Evolutionary conservation across 2,113 vertebrate species (phyloP).

Genomic region (Barbus barbus): DNA sequence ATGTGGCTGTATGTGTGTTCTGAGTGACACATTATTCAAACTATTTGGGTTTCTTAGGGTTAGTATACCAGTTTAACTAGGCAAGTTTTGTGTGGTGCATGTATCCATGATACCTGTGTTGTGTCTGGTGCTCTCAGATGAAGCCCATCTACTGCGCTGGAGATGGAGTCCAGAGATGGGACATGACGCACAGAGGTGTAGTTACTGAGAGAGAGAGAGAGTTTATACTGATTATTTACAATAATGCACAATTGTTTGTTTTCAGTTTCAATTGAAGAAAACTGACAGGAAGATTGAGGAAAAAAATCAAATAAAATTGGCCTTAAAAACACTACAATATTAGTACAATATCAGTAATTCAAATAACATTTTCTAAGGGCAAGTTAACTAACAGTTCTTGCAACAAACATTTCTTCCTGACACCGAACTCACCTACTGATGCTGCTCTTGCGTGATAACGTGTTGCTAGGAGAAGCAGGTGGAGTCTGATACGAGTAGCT

Average conservation of each 20-base stretch:
- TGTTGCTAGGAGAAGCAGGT: constrained; percentile 79
- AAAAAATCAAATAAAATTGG: too few relatives aligned
- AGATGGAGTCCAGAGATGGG: constrained; percentile 81
- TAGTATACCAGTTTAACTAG: background rate
- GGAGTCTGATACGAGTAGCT: constrained; percentile 81
- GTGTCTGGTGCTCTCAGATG: constrained; percentile 65
- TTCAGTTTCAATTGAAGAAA: too few relatives aligned
- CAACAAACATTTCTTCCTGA: background rate
- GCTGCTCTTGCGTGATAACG: constrained; percentile 81
- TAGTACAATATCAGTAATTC: background rate
- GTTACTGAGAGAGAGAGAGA: constrained; percentile 58
- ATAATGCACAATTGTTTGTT: too few relatives aligned
- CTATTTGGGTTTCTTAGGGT: background rate
- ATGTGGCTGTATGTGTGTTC: constrained; percentile 7
- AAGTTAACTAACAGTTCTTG: background rate
- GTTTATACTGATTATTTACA: too few relatives aligned
- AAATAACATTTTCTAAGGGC: too few relatives aligned
- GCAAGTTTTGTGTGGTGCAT: too few relatives aligned
- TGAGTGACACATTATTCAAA: background rate
- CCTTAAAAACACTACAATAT: background rate
- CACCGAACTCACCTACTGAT: constrained; percentile 74
- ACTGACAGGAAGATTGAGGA: too few relatives aligned
- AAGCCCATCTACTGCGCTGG: constrained; percentile 74
- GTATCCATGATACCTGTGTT: constrained; percentile 64
- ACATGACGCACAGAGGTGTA: constrained; percentile 78